Base-by-base conservation (phyloP, 1,140 invertebrate species). In the Colletes latitarsis region DNA sequence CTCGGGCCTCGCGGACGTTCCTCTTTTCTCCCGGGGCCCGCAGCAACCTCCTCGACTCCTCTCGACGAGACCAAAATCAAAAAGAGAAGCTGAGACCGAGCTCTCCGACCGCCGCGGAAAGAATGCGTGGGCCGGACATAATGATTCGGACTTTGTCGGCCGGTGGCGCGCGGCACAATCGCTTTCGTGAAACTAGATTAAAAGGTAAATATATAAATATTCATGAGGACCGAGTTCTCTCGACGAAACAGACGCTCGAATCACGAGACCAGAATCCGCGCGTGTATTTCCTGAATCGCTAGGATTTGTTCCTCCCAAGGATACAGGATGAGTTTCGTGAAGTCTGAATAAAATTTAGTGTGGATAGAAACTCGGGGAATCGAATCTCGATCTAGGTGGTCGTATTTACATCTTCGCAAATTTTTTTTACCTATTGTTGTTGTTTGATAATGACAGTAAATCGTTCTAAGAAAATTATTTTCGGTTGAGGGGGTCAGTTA, bases 71-170 rank as follows among this genome's bases (percentile, higher is more conserved):
- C 64, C 66, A 86, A 68, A 82, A 87, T 87, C 81, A 88, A 88
- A 88, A 87, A 88, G 82, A 88, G 82, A 87, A 80, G 77, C 85
- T 67, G 76, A 73, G 85, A 77, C 74, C 57, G 46, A 87, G 80
- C 73, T 77, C 73, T 77, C 83, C 79, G 86, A 86, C 84, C 86
- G 83, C 83, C 83, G 80, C 77, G 88, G 86, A 88, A 91, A 91
- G 90, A 92, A 91, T 92, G 90, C 90, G 90, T 90, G 90, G 90
- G 91, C 82, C 85, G 88, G 88, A 90, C 90, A 89, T 91, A 91
- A 91, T 91, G 90, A 92, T 91, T 90, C 84, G 88, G 83, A 90
- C 89, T 90, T 91, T 90, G 89, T 90, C 89, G 89, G 87, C 71
- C 75, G 68, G 83, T 82, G 81, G 81, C 75, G 74, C 75, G 74